Evolutionary conservation across 2,888 invertebrate species (phyloP).

Genomic region (Clivina fossor): DNA sequence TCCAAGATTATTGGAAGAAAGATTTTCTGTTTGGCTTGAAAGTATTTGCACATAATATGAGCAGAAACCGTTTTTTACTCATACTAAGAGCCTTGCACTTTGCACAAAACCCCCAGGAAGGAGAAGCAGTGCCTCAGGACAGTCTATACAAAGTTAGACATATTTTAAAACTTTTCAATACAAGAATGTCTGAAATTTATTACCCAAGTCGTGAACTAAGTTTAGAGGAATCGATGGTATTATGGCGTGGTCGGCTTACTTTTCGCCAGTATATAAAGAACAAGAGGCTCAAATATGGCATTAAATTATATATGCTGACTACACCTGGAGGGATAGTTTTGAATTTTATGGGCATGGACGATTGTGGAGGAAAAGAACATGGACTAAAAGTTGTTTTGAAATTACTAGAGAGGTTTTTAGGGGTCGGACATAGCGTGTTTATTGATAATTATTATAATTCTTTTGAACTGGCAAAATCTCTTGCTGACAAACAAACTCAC

Average conservation of each 20-base stretch:
- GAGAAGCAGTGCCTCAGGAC: conserved; percentile 39
- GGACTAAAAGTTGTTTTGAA: conserved; percentile 39
- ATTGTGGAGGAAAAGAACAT: conserved; percentile 30
- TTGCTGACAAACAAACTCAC: conserved; percentile 37
- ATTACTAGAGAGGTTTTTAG: conserved; percentile 35
- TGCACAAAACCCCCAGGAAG: conserved; percentile 37
- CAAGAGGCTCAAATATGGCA: conserved; percentile 43
- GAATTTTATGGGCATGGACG: conserved; percentile 35
- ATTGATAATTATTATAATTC: conserved; percentile 43
- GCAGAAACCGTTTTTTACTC: conserved; percentile 45
- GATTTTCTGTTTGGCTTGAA: conserved; percentile 46
- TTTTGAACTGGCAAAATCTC: conserved; percentile 43
- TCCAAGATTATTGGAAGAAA: conserved; percentile 49
- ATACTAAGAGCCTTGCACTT: conserved; percentile 48
- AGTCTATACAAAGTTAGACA: conserved; percentile 45
- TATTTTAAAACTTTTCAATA: conserved; percentile 48
- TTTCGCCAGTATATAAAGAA: conserved; percentile 42
- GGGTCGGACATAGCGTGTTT: conserved; percentile 40
- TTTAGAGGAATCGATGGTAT: conserved; percentile 38
- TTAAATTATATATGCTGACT: conserved; percentile 47
- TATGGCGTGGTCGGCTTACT: conserved; percentile 41
- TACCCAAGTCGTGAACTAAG: conserved; percentile 36
- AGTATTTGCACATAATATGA: conserved; percentile 46
- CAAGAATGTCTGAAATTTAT: conserved; percentile 29
- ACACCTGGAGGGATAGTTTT: conserved; percentile 46